phyloP scores from a whole-genome alignment of 1,140 invertebrate species.

The Geopemphigus sp. region DNA sequence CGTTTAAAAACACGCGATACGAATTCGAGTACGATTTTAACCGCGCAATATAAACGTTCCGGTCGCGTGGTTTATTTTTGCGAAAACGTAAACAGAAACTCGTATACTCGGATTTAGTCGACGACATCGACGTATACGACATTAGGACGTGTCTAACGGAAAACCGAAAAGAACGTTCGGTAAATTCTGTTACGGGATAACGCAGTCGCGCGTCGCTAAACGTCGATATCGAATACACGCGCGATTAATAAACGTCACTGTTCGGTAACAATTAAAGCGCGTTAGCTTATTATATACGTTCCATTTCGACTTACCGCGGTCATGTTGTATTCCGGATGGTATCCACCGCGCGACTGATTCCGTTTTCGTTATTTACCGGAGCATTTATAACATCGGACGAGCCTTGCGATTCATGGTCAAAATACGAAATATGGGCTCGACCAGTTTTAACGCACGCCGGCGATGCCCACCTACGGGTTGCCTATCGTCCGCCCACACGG shows the following conservation, averaged over 20 bases:
- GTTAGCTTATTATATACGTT: background rate
- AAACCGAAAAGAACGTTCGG: too few relatives aligned
- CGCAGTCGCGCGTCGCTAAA: too few relatives aligned
- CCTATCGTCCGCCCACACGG: slow-evolving; percentile 14
- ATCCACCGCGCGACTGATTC: background rate
- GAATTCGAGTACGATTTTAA: too few relatives aligned
- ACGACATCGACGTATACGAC: background rate
- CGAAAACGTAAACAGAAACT: background rate
- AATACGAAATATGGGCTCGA: slow-evolving; percentile 41
- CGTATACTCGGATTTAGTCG: background rate
- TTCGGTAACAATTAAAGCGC: too few relatives aligned
- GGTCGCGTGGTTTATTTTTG: background rate
- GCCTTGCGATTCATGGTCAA: slow-evolving; percentile 44
- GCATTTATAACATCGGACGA: slow-evolving; percentile 4
- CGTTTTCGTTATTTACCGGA: background rate
- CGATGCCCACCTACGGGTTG: slow-evolving; percentile 16
- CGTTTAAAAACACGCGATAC: too few relatives aligned
- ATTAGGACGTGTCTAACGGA: too few relatives aligned
- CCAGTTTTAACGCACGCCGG: background rate
- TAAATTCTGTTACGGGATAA: too few relatives aligned
- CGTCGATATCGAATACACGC: too few relatives aligned
- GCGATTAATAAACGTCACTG: too few relatives aligned
- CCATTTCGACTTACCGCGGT: slow-evolving; percentile 11
- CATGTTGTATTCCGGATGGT: slow-evolving; percentile 28
- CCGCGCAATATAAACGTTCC: background rate